Conservation (phyloP, 2,797 vertebrate species). For the Huso huso region DNA sequence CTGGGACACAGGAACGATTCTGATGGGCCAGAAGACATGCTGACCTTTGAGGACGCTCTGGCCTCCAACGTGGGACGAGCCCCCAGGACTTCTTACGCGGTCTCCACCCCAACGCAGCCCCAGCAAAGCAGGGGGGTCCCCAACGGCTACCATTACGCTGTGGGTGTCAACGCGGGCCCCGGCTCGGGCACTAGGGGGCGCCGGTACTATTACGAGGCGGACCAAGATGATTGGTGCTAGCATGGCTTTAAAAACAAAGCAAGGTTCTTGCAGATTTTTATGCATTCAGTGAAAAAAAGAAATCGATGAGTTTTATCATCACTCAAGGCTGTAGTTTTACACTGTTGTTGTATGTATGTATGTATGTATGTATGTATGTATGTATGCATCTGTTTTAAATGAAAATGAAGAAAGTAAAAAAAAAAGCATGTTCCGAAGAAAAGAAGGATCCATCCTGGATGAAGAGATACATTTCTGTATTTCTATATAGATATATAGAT, state of each 20-base stretch:
- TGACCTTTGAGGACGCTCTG: conserved; percentile 76
- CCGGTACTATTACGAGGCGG: conserved; percentile 75
- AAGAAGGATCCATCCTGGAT: too few species aligned
- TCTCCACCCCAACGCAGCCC: conserved; percentile 66
- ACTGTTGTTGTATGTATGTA: conserved; percentile 29
- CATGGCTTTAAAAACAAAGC: conserved; percentile 49
- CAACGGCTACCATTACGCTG: conserved; percentile 79
- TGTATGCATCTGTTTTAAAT: conserved; percentile 18
- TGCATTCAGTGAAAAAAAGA: conserved; percentile 47
- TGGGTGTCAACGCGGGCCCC: conserved; percentile 58
- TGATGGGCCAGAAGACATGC: conserved; percentile 63
- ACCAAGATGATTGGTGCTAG: conserved; percentile 94
- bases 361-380: conserved; percentile 1
- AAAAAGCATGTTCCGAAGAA: conserved; percentile 16
- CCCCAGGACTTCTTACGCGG: conserved; percentile 68
- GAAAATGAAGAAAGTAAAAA: conserved; percentile 8
- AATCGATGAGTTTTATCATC: conserved; percentile 94
- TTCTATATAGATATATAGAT: too few species aligned
- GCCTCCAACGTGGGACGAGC: conserved; percentile 66
- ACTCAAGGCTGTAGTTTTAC: conserved; percentile 47
- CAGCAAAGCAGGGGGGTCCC: conserved; percentile 75
- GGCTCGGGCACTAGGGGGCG: conserved; percentile 54
- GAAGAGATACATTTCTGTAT: too few species aligned
- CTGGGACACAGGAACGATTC: conserved; percentile 57
- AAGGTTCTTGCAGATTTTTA: conserved; percentile 22